A percentile compares a stretch with the other conserved stretches of the same genome.
Evolutionary conservation across 2,888 invertebrate species (phyloP).

Genomic region (Brachypalpus laphriformis): DNA sequence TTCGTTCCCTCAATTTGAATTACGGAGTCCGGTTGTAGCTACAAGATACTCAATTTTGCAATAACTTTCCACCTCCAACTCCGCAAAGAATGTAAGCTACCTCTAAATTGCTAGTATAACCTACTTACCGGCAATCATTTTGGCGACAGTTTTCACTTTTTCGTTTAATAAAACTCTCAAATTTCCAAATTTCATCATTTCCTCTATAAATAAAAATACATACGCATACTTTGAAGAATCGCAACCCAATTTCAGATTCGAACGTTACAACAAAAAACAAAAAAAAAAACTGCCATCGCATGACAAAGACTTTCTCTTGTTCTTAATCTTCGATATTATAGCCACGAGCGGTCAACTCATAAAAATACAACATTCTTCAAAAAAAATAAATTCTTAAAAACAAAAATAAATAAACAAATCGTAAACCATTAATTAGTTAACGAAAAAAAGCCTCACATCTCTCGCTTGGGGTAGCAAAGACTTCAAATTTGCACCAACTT

Average conservation of each 20-base stretch:
- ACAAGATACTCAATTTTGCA: too few relatives aligned
- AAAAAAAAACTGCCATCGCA: neutral
- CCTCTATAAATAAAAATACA: neutral
- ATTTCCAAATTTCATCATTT: constrained; percentile 6
- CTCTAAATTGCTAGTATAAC: constrained; percentile 18
- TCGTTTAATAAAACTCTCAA: neutral
- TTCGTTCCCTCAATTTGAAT: too few relatives aligned
- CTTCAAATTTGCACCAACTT: neutral
- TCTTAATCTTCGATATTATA: constrained; percentile 15
- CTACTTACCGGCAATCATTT: neutral
- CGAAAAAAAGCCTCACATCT: neutral
- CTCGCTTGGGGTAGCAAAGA: neutral
- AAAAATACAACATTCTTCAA: neutral
- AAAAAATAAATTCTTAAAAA: constrained; percentile 7
- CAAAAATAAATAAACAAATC: constrained; percentile 20
- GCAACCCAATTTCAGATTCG: constrained; percentile 25
- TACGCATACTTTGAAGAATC: neutral
- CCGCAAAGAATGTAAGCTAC: neutral
- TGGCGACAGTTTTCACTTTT: constrained; percentile 52
- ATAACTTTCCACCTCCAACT: neutral
- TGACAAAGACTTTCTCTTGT: constrained; percentile 49
- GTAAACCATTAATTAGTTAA: constrained; percentile 40
- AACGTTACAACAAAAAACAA: neutral
- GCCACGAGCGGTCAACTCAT: constrained; percentile 12
- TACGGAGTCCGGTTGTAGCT: too few relatives aligned